Conservation (phyloP, 1,140 invertebrate genomes). For the Drosophila nigromelanica region DNA sequence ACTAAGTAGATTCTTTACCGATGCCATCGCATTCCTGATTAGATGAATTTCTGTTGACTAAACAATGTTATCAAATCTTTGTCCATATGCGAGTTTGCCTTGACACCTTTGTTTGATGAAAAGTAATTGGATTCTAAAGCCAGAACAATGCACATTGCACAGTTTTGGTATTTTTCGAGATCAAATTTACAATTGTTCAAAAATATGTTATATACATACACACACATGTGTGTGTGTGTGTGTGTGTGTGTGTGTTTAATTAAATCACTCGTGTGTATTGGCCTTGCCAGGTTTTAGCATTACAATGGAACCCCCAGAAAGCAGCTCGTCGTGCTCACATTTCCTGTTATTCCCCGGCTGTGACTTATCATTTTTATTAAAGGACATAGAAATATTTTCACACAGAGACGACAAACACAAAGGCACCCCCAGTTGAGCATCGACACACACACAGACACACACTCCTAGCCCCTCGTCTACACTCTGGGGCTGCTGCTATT, state of each 20-base stretch:
- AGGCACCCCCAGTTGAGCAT: conserved; percentile 7
- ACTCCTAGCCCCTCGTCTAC: background rate
- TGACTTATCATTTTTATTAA: conserved; percentile 67
- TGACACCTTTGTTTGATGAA: conserved; percentile 5
- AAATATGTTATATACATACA: conserved; percentile 4
- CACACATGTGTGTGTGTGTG: background rate
- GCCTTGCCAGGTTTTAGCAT: conserved; percentile 46
- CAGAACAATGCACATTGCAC: background rate
- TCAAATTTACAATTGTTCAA: conserved; percentile 34
- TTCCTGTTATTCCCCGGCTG: conserved; percentile 40
- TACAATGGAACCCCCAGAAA: conserved; percentile 39
- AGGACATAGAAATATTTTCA: conserved; percentile 60
- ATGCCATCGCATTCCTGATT: background rate
- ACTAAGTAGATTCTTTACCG: background rate
- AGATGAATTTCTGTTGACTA: too few species aligned
- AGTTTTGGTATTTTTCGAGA: conserved; percentile 4
- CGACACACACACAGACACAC: conserved; percentile 2
- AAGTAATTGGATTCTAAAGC: conserved; percentile 12
- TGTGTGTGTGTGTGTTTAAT: conserved; percentile 36
- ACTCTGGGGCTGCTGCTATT: conserved; percentile 25
- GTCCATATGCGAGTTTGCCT: too few species aligned
- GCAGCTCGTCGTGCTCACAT: conserved; percentile 4
- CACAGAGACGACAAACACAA: conserved; percentile 52
- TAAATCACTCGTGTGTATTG: conserved; percentile 45
- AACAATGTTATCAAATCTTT: background rate